Evolutionary conservation across 2,888 invertebrate genomes (phyloP).

Genomic region (Nephrotoma guestfalica): DNA sequence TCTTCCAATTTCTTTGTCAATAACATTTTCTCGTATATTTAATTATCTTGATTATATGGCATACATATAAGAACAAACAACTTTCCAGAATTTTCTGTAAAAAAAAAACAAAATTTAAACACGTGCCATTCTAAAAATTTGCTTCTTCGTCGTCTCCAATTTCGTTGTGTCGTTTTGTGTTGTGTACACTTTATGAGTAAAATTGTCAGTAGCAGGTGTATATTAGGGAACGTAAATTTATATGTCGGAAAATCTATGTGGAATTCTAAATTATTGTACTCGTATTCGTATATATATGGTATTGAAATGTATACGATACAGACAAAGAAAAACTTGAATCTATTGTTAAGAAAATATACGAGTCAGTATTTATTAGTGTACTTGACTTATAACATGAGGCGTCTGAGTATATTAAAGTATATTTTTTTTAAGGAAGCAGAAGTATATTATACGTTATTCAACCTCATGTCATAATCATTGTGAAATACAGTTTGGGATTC

Average conservation of each 20-base stretch:
- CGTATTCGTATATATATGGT: no score
- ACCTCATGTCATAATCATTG: no score
- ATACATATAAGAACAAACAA: background rate
- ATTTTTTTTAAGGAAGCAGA: no score
- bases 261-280: no score
- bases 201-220: background rate
- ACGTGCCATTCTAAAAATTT: background rate
- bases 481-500: no score
- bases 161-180: background rate
- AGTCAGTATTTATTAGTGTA: background rate
- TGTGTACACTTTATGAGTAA: background rate
- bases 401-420: no score
- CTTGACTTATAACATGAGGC: background rate
- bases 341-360: background rate
- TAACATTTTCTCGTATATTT: background rate
- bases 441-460: no score
- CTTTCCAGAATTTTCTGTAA: background rate
- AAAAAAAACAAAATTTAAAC: background rate
- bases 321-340: background rate
- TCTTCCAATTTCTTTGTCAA: background rate
- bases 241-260: background rate
- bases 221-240: background rate
- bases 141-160: background rate
- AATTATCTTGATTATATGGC: background rate
- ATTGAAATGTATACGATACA: no score